Conservation (phyloP, 92 coral and sea anemone species). For the Micromussa lordhowensis region DNA sequence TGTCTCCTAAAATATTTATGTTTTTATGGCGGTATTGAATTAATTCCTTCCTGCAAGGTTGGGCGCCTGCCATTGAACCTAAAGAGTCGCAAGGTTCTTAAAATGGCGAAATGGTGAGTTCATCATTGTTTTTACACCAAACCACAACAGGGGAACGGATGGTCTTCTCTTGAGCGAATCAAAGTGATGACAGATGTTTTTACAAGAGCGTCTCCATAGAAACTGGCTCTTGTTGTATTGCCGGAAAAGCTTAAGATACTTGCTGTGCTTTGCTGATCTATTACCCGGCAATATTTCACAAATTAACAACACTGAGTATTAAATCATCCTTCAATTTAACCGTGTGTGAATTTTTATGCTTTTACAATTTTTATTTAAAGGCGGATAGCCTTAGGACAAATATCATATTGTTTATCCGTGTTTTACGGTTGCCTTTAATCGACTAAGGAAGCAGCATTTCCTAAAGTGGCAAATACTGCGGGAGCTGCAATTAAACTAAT, state of each 20-base stretch:
- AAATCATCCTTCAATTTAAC: not conserved
- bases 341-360: not conserved
- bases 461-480: not conserved
- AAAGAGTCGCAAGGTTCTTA: not conserved
- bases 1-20: not conserved
- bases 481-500: not conserved
- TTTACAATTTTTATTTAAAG: not conserved
- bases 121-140: not conserved
- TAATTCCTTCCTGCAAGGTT: not conserved
- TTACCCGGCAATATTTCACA: slow-evolving; percentile 5
- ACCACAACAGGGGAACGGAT: not conserved
- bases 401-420: not conserved
- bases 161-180: not conserved
- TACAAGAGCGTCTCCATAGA: not conserved
- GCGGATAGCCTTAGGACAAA: not conserved
- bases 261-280: not conserved
- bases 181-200: slow-evolving; percentile 29
- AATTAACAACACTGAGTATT: slow-evolving; percentile 9
- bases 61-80: not conserved
- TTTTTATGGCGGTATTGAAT: not conserved
- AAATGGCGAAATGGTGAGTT: not conserved
- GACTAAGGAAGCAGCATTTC: not conserved
- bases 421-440: not conserved
- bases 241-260: not conserved
- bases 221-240: slow-evolving; percentile 1